These are phyloP conservation scores for Ispidina picta DNA, from an alignment of 2,797 vertebrate species.

Conservation along the genomic window DNA sequence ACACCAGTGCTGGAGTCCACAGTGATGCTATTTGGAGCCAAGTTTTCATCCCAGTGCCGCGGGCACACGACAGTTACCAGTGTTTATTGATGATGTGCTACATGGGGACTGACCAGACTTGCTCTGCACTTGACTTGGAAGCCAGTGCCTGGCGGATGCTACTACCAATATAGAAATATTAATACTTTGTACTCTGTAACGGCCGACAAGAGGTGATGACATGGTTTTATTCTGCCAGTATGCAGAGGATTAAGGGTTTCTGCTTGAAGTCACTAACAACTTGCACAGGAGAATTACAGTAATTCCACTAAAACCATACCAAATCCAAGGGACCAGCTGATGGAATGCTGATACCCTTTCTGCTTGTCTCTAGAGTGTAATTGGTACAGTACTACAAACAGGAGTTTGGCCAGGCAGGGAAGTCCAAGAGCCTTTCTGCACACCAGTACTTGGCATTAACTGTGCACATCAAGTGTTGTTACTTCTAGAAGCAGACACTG, in stretches of 20 bases:
- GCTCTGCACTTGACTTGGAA: not conserved
- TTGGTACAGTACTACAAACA: not conserved
- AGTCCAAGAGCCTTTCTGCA: not conserved
- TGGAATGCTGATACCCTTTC: not conserved
- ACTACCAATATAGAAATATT: not conserved
- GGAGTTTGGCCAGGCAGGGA: not conserved
- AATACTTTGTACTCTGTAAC: not conserved
- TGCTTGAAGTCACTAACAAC: constrained; percentile 36
- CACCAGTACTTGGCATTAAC: not conserved
- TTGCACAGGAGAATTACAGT: constrained; percentile 46
- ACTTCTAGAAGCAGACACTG: not conserved
- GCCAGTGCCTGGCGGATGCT: not conserved
- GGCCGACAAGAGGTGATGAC: constrained; percentile 12
- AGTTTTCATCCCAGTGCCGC: not conserved
- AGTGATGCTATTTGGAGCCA: not conserved
- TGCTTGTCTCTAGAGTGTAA: not conserved
- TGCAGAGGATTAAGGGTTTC: constrained; percentile 54
- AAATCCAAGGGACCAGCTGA: constrained; percentile 4
- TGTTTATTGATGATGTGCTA: not conserved
- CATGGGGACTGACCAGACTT: not conserved
- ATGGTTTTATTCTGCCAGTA: constrained; percentile 49
- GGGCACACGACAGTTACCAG: not conserved
- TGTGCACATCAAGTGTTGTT: not conserved
- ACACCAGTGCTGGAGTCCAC: not conserved
- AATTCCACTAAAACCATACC: constrained; percentile 43